Conservation (phyloP, 2,113 vertebrate species). For the Ophiodon elongatus region DNA sequence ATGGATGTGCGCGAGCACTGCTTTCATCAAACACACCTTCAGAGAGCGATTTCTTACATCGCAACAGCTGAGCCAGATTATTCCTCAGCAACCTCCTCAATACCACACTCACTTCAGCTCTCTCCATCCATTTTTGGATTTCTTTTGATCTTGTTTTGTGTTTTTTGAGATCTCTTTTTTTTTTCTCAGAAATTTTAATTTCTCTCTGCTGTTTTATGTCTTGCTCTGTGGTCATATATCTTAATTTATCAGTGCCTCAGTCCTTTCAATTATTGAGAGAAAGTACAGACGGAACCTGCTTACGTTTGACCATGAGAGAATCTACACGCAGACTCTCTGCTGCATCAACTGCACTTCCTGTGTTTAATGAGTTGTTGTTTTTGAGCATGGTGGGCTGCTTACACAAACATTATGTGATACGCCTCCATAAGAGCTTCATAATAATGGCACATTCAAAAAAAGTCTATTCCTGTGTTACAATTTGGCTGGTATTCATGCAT, state of each 20-base stretch:
- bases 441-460: not conserved
- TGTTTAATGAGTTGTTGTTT: not conserved
- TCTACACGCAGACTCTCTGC: not conserved
- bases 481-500: not conserved
- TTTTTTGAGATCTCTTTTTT: not conserved
- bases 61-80: conserved; percentile 11
- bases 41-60: conserved; percentile 1
- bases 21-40: conserved; percentile 6
- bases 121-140: conserved; percentile 22
- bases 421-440: not conserved
- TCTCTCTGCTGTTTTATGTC: not conserved
- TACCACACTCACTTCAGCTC: not conserved
- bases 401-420: not conserved
- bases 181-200: not conserved
- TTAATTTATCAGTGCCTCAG: not conserved
- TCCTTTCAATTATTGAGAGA: conserved; percentile 1
- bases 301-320: not conserved
- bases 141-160: not conserved
- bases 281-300: not conserved
- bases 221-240: not conserved
- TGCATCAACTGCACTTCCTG: not conserved
- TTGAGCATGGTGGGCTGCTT: not conserved
- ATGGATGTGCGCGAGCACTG: not conserved
- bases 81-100: not conserved
- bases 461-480: not conserved